phyloP scores from a whole-genome alignment of 64 coral and sea anemone genomes.

The Stichodactyla mertensii region DNA sequence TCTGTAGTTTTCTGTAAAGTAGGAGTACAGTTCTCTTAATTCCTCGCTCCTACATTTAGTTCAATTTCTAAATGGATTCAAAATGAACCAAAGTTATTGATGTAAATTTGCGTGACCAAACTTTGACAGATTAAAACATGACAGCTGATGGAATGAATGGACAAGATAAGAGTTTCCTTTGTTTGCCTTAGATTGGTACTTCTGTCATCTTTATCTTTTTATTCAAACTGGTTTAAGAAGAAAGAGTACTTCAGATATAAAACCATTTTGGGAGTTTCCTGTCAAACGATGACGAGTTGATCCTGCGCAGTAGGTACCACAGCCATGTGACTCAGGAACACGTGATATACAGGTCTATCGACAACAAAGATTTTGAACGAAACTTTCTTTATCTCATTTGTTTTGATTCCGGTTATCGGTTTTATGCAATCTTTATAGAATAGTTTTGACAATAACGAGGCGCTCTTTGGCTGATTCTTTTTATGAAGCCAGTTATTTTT shows the following conservation, averaged over 20 bases:
- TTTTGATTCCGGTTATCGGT: too few species aligned
- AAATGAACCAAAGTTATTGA: not conserved
- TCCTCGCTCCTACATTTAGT: not conserved
- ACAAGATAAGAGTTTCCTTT: constrained; percentile 5
- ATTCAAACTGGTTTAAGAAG: constrained; percentile 8
- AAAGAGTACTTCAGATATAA: not conserved
- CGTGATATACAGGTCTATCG: not conserved
- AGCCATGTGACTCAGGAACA: not conserved
- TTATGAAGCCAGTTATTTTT: too few species aligned
- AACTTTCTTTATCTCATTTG: too few species aligned
- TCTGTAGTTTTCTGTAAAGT: not conserved
- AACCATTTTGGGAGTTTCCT: not conserved
- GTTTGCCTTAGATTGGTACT: not conserved
- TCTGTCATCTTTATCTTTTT: not conserved
- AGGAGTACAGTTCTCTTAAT: not conserved
- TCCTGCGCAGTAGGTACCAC: not conserved
- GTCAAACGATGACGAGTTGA: not conserved
- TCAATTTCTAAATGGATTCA: not conserved
- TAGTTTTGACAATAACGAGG: too few species aligned
- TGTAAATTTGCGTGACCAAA: not conserved
- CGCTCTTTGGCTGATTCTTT: too few species aligned
- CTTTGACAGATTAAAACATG: not conserved
- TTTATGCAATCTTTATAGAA: too few species aligned
- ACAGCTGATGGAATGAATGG: not conserved
- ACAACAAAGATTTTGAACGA: too few species aligned